Percentiles rank a stretch among this genome's conserved stretches.
phyloP scores from a whole-genome alignment of 2,888 invertebrate genomes.

The Danaus chrysippus region DNA sequence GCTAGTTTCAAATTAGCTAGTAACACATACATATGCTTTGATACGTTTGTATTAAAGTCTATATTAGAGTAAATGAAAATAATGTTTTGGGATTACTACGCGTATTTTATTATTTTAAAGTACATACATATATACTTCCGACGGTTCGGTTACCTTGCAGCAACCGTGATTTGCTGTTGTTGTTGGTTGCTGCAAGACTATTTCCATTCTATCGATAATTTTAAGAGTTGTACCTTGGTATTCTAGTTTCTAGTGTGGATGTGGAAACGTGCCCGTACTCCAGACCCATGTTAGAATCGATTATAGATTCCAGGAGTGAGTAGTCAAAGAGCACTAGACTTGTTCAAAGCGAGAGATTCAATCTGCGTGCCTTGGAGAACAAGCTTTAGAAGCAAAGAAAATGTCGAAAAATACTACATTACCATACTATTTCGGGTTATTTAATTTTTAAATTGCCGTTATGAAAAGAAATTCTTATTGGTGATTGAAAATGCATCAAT shows the following conservation, averaged over 20 bases:
- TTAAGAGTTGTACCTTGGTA: neutral
- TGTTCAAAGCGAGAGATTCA: constrained; percentile 18
- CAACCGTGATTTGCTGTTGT: too few relatives aligned
- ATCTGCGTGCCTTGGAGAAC: constrained; percentile 12
- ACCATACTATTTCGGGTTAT: neutral
- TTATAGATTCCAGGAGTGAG: constrained; percentile 4
- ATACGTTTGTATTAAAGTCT: too few relatives aligned
- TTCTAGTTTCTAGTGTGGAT: neutral
- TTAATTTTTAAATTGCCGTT: neutral
- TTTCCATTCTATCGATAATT: neutral
- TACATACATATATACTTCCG: too few relatives aligned
- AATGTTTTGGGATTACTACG: too few relatives aligned
- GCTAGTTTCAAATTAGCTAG: too few relatives aligned
- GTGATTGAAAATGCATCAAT: too few relatives aligned
- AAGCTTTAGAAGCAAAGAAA: constrained; percentile 12
- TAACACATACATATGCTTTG: too few relatives aligned
- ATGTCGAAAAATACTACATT: neutral
- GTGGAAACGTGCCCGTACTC: neutral
- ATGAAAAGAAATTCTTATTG: too few relatives aligned
- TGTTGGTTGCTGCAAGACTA: too few relatives aligned
- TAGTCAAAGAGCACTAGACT: constrained; percentile 15
- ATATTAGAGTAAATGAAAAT: too few relatives aligned
- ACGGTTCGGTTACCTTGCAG: too few relatives aligned
- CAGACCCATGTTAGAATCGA: neutral
- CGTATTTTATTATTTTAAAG: too few relatives aligned